Base-by-base conservation (phyloP, 30 jellyfish, hydroid and myxozoan genomes). In the Sanderia malayensis region DNA sequence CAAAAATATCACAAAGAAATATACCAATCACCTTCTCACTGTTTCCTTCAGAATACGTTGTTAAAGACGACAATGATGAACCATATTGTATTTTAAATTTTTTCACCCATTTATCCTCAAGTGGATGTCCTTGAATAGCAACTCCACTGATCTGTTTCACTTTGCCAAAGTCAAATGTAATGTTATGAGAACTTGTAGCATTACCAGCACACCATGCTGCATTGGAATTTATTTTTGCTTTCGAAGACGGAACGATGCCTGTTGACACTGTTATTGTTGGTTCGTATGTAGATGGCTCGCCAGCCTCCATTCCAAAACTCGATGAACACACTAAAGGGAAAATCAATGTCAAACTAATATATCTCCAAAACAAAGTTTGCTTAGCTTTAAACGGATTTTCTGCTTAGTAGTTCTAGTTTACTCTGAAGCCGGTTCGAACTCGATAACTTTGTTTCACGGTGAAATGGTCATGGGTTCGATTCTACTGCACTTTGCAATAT, bases 281-380 rank as follows among this genome's bases (percentile, higher is more conserved):
- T 21, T 61, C 44, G 46, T 44, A 61, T 0, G 73, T 61, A 11
- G 57, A 21, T n/a, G 62, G 32, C 55, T 68, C 74, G 29, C 87
- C 87, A 2, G 79, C 87, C 17, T 10, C 87, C 87, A 76, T 62
- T 11, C 87, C 87, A 63, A 76, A 76, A 52, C 87, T 76, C 6
- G 41, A 25, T 10, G 73, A 23, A 49, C 87, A 76, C 1, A 31
- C 87, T 76, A 55, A 3, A 61, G 18, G 6, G 52, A 37, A 37
- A n/a, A n/a, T n/a, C n/a, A n/a, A n/a, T n/a, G n/a, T n/a, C n/a
- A n/a, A n/a, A n/a, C n/a, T n/a, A n/a, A n/a, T n/a, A n/a, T n/a
- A n/a, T n/a, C n/a, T n/a, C n/a, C n/a, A n/a, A n/a, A n/a, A n/a
- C n/a, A n/a, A n/a, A n/a, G n/a, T n/a, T n/a, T n/a, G n/a, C n/a